Evolutionary conservation across 1,140 invertebrate species (phyloP).

Genomic region (Atta cephalotes): DNA sequence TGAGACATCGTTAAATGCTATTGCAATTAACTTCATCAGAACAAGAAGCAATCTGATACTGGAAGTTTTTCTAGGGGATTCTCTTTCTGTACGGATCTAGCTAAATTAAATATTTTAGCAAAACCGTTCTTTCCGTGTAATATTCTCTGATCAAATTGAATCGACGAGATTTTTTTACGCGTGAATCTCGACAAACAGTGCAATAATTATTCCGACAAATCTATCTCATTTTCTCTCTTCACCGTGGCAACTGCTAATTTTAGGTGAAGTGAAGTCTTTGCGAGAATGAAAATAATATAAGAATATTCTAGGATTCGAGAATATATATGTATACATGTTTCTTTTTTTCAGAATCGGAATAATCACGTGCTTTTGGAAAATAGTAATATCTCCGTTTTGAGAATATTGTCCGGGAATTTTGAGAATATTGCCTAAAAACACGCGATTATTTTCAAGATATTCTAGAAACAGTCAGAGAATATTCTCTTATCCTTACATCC

Average conservation of each 20-base stretch:
- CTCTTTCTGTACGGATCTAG: too few relatives aligned
- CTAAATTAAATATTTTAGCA: too few relatives aligned
- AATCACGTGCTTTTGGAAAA: neutral
- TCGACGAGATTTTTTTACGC: constrained; percentile 15
- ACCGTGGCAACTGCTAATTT: neutral
- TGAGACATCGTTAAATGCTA: too few relatives aligned
- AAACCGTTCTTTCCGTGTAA: too few relatives aligned
- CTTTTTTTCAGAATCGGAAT: neutral
- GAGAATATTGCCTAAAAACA: constrained; percentile 19
- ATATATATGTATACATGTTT: neutral
- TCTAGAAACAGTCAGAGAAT: constrained; percentile 26
- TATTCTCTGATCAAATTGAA: neutral
- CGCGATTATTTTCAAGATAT: constrained; percentile 6
- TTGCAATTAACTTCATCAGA: too few relatives aligned
- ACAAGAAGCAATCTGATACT: too few relatives aligned
- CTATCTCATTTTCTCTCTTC: constrained; percentile 22
- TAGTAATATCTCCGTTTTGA: constrained; percentile 21
- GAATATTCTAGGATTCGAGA: neutral
- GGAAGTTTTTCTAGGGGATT: too few relatives aligned
- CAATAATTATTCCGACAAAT: constrained; percentile 29
- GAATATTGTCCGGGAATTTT: constrained; percentile 9
- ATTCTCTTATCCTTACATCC: constrained; percentile 25
- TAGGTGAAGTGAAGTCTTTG: constrained; percentile 1
- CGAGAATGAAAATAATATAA: constrained; percentile 9
- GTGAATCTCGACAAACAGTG: constrained; percentile 3